Conservation (phyloP, 2,113 vertebrate genomes). For the Ursus arctos region DNA sequence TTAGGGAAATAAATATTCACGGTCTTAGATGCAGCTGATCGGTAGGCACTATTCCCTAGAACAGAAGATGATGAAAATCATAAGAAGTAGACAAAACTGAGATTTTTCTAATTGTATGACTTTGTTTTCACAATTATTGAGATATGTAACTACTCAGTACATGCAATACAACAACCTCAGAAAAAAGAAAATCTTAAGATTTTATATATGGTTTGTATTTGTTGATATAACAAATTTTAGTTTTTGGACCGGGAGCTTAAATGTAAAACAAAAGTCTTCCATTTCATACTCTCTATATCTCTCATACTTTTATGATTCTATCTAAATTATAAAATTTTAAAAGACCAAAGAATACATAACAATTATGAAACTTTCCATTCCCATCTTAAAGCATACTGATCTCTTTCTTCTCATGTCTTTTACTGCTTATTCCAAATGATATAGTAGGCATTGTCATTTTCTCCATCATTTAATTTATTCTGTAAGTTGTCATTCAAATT, state of each 20-base stretch:
- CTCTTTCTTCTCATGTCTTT: neutral
- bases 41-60: slow-evolving; percentile 93
- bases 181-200: neutral
- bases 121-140: slow-evolving; percentile 51
- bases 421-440: slow-evolving; percentile 34
- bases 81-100: slow-evolving; percentile 33
- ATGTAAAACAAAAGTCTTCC: neutral
- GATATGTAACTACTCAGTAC: neutral
- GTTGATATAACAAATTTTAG: neutral
- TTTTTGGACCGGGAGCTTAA: neutral
- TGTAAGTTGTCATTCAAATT: neutral
- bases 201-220: neutral
- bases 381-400: neutral
- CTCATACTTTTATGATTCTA: slow-evolving; percentile 32
- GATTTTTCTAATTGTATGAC: neutral
- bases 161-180: neutral
- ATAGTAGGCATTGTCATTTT: neutral
- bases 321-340: slow-evolving; percentile 12
- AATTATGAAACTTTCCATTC: neutral
- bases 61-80: neutral
- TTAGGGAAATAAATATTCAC: slow-evolving; percentile 98
- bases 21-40: slow-evolving; percentile 82
- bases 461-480: neutral
- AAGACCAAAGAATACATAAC: slow-evolving; percentile 18
- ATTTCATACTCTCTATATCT: slow-evolving; percentile 27